A percentile compares a stretch with the other conserved stretches of the same genome.
These are phyloP conservation scores for Procavia capensis DNA, from an alignment of 2,113 vertebrate genomes.

Conservation along the genomic window DNA sequence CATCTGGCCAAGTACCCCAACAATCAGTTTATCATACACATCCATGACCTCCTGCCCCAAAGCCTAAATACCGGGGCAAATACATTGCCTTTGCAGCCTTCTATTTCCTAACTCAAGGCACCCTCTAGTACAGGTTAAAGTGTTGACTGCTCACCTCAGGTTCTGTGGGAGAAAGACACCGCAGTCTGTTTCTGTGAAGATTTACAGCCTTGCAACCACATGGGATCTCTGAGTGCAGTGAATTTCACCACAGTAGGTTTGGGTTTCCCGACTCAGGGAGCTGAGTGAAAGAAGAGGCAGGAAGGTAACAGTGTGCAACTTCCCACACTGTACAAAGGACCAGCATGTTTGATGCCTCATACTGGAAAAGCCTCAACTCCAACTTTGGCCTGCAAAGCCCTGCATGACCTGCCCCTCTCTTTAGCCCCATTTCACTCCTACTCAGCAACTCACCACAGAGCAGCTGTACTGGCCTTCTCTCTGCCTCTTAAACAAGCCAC, in stretches of 20 bases:
- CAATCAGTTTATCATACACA: not conserved
- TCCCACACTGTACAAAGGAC: not conserved
- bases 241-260: too few relatives aligned
- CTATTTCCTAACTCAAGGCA: not conserved
- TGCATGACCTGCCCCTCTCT: not conserved
- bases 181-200: too few relatives aligned
- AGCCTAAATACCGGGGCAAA: not conserved
- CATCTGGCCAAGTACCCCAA: not conserved
- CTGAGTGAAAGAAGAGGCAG: not conserved
- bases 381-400: not conserved
- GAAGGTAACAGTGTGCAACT: not conserved
- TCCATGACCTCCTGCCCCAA: not conserved
- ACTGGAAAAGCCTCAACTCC: not conserved
- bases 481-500: not conserved
- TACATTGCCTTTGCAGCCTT: not conserved
- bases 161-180: too few relatives aligned
- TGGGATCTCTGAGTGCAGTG: too few relatives aligned
- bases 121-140: too few relatives aligned
- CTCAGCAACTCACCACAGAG: not conserved
- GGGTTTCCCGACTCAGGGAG: not conserved
- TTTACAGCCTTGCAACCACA: too few relatives aligned
- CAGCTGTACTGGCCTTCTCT: not conserved
- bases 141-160: too few relatives aligned
- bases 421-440: not conserved
- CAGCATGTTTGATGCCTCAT: not conserved